These are phyloP conservation scores for Sarcophaga subvicina DNA, from an alignment of 2,888 invertebrate genomes.

Conservation along the genomic window DNA sequence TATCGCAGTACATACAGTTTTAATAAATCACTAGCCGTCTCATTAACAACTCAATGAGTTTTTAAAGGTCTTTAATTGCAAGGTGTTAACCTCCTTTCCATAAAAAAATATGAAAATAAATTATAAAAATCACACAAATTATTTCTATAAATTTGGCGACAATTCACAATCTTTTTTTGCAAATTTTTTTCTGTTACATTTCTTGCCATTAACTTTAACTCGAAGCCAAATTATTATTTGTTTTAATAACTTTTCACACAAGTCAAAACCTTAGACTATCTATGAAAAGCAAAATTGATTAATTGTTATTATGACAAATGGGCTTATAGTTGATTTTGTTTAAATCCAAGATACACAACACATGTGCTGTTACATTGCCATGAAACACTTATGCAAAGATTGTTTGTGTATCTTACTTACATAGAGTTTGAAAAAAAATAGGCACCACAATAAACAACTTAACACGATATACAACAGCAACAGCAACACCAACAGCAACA, in stretches of 20 bases:
- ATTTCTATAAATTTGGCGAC: conserved; percentile 44
- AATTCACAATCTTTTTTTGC: not conserved
- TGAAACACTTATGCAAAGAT: conserved; percentile 36
- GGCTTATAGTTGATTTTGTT: conserved; percentile 32
- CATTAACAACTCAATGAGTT: conserved; percentile 51
- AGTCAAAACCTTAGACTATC: conserved; percentile 46
- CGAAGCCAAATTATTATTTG: conserved; percentile 4
- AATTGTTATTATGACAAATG: conserved; percentile 66
- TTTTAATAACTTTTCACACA: conserved; percentile 50
- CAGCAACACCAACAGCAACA: conserved; percentile 5
- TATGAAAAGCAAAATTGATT: conserved; percentile 59
- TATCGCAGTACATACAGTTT: no score
- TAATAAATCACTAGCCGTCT: conserved; percentile 39
- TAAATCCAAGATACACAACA: conserved; percentile 13
- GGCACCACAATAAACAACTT: conserved; percentile 14
- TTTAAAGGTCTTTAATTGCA: conserved; percentile 42
- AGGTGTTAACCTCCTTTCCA: conserved; percentile 42
- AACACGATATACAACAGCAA: conserved; percentile 14
- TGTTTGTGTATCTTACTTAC: conserved; percentile 9
- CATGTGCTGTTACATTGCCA: conserved; percentile 29
- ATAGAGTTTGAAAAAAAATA: conserved; percentile 12
- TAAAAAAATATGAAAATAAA: conserved; percentile 16
- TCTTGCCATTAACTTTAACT: conserved; percentile 16
- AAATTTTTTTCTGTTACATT: conserved; percentile 5
- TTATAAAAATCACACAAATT: conserved; percentile 4